Evolutionary conservation across 2,888 invertebrate genomes (phyloP).

Genomic region (Nineta flava): DNA sequence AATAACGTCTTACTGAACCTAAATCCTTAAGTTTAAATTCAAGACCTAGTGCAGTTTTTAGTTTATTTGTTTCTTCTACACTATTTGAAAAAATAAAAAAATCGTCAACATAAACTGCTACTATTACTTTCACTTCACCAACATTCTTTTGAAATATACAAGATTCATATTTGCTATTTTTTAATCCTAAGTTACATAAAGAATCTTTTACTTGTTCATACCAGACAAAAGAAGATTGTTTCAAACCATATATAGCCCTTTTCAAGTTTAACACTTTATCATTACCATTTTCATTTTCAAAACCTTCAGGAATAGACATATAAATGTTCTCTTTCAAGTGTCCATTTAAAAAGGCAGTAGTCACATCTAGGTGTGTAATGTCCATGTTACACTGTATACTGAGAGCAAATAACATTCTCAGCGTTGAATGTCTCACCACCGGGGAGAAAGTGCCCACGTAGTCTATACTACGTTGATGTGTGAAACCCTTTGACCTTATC

Average conservation of each 20-base stretch:
- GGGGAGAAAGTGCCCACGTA: background rate
- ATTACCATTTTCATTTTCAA: background rate
- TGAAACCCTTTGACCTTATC: background rate
- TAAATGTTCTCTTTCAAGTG: too few species aligned
- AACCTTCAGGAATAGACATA: background rate
- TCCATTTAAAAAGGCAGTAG: too few species aligned
- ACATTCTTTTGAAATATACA: conserved; percentile 11
- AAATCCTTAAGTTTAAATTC: too few species aligned
- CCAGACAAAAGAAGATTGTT: too few species aligned
- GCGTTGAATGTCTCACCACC: background rate
- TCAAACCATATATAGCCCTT: background rate
- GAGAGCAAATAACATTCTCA: background rate
- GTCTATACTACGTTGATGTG: background rate
- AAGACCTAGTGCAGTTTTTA: too few species aligned
- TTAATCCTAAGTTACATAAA: conserved; percentile 8
- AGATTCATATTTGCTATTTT: conserved; percentile 8
- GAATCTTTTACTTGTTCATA: conserved; percentile 6
- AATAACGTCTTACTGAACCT: background rate
- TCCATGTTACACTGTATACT: background rate
- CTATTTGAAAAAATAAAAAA: too few species aligned
- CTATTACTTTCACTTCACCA: too few species aligned
- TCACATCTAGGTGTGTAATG: too few species aligned
- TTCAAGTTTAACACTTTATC: background rate
- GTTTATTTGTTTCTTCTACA: too few species aligned
- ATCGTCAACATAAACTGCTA: too few species aligned